Base-by-base conservation (phyloP, 2,113 vertebrate species). In the Embiotoca jacksoni region DNA sequence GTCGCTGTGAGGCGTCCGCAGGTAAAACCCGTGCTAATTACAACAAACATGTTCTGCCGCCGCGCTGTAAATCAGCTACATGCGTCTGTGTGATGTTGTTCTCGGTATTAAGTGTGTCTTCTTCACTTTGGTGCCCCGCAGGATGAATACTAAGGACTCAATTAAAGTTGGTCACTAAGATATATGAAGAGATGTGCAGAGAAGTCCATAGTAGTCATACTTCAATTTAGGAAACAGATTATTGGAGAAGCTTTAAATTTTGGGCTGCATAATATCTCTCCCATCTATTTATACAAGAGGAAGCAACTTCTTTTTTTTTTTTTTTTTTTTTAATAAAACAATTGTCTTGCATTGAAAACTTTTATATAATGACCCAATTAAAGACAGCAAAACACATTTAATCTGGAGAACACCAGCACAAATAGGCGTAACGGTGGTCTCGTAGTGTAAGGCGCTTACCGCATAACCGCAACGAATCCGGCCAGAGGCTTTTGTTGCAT, bases 391-490 rank as follows among this genome's bases (percentile, higher is more conserved):
- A n/a, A 10, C 39, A 44, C 16, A 41, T 46, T 69, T 68, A 52
- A 66, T 74, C 65, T 67, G 2, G 7, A 15, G 46, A 62, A 41
- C 6, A 6, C 7, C 58, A 31, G 11, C 2, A 1, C 31, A 56
- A 53, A 30, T 3, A 3, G 6, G 30, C 23, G 53, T 72, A 10
- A 35, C 3, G 15, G 39, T 39, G 62, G 67, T 52, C 59, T 39
- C 3, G 72, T 7, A 3, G 53, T 35, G 30, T 73, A 50, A 75
- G 52, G 56, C 0, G 70, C 78, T 72, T 72, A 65, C 41, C 50
- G 63, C 52, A 2, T 31, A 46, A 50, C 79, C 54, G 33, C 49
- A 53, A 74, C 63, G 3, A 81, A 77, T 85, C 68, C 75, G 1
- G 16, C 62, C 67, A 11, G 13, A 57, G 63, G 46, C 32, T 32